Base-by-base conservation (phyloP, 2,113 vertebrate species). In the Rhabdomys dilectus region DNA sequence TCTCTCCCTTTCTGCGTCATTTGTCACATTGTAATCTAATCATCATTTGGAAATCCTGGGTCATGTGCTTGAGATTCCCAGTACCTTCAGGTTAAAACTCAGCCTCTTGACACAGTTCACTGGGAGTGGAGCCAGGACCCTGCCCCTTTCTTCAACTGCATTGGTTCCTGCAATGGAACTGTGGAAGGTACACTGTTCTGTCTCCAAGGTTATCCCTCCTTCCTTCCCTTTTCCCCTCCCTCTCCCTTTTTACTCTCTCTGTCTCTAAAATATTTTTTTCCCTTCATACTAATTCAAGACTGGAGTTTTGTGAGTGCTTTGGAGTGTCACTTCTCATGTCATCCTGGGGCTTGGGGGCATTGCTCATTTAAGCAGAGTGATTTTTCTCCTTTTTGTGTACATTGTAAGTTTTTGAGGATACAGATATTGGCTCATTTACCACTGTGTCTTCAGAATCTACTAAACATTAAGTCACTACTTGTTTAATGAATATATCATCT, bases 401-500 rank as follows among this genome's bases (percentile, higher is more conserved):
- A 48, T n/a, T 53, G 36, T 81, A 95, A 77, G 48, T 60, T 82
- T 78, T 42, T 81, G 53, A 78, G 48, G 19, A 29, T 72, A 34
- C 48, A 10, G 24, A 19, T 60, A 26, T 51, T 85, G 51, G 88
- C 36, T 94, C 85, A 21, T 31, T 95, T 95, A 86, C 82, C 73
- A 12, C 15, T 66, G 7, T 70, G 9, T 68, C 8, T 91, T 48
- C 29, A 45, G 5, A 70, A 36, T 73, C 39, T 81, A 10, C 51
- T 66, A 24, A 81, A n/a, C 48, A 84, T 36, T 93, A 51, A 53
- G 0, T 94, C 86, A 51, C 72, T 94, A 42, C 64, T 48, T 82
- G 34, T 72, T n/a, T 10, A 95, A 64, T 96, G 36, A 93, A 58
- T 96, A 36, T 93, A 34, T 91, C 16, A 53, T 62, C 62, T 95